Conservation (phyloP, 2,113 vertebrate species). For the Oryzias javanicus region DNA sequence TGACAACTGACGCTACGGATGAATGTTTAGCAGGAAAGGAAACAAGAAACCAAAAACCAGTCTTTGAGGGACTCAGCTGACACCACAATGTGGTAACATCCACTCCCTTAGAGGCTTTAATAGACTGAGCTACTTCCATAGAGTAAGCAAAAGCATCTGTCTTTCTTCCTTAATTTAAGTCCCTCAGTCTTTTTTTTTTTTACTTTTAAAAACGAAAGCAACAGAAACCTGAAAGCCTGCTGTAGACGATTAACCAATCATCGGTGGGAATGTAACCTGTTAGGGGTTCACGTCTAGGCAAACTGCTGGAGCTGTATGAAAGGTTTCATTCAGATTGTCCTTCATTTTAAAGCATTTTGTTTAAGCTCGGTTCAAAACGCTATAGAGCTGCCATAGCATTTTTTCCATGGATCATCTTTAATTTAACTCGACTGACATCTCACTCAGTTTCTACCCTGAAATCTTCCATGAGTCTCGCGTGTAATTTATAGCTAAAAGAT, state of each 20-base stretch:
- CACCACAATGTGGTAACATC: not conserved
- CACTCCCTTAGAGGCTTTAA: not conserved
- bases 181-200: not conserved
- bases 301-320: not conserved
- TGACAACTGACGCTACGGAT: constrained; percentile 10
- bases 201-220: not conserved
- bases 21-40: constrained; percentile 29
- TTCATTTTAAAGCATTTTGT: constrained; percentile 39
- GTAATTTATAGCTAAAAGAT: constrained; percentile 21
- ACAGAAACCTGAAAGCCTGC: not conserved
- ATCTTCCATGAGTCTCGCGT: constrained; percentile 23
- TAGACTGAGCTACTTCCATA: not conserved
- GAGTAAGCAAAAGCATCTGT: not conserved
- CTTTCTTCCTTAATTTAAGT: not conserved
- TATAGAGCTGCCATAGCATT: constrained; percentile 3
- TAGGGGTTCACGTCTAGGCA: constrained; percentile 1
- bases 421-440: constrained; percentile 15
- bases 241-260: constrained; percentile 4
- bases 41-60: constrained; percentile 24
- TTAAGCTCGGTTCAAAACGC: constrained; percentile 30
- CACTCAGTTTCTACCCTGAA: constrained; percentile 21
- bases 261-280: not conserved
- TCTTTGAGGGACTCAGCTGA: constrained; percentile 16
- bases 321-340: constrained; percentile 18
- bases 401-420: constrained; percentile 31